phyloP scores from a whole-genome alignment of 2,797 vertebrate genomes.

The Tenualosa ilisha region DNA sequence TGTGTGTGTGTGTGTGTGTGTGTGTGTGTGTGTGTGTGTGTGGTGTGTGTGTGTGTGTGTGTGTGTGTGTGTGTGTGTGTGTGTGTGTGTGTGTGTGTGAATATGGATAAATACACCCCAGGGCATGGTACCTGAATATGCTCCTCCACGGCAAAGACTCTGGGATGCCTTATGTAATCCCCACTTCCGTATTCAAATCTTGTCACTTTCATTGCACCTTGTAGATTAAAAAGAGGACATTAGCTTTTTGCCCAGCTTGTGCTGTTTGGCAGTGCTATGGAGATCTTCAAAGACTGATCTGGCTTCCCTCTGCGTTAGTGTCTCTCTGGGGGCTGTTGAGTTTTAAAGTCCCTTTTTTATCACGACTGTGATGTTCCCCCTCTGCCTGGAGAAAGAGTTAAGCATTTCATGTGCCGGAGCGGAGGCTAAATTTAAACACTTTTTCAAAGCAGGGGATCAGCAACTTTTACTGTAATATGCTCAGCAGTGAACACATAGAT shows the following conservation, averaged over 20 bases:
- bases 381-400: not conserved
- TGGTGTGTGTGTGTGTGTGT: not conserved
- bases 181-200: not conserved
- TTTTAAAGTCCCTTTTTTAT: not conserved
- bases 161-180: not conserved
- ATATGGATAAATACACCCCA: slow-evolving; percentile 21
- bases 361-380: not conserved
- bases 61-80: too few species aligned
- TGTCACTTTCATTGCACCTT: not conserved
- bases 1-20: not conserved
- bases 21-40: not conserved
- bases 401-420: not conserved
- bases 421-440: not conserved
- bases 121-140: not conserved
- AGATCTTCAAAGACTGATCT: not conserved
- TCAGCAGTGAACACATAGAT: not conserved
- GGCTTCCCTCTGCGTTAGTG: not conserved
- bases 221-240: not conserved
- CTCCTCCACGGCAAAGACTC: not conserved
- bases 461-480: not conserved
- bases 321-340: not conserved
- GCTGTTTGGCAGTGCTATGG: not conserved
- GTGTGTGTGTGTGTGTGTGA: too few species aligned
- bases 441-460: not conserved
- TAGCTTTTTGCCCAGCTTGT: not conserved